A percentile compares a stretch with the other conserved stretches of the same genome.
phyloP scores from a whole-genome alignment of 2,113 vertebrate species.

The Delphinapterus leucas region DNA sequence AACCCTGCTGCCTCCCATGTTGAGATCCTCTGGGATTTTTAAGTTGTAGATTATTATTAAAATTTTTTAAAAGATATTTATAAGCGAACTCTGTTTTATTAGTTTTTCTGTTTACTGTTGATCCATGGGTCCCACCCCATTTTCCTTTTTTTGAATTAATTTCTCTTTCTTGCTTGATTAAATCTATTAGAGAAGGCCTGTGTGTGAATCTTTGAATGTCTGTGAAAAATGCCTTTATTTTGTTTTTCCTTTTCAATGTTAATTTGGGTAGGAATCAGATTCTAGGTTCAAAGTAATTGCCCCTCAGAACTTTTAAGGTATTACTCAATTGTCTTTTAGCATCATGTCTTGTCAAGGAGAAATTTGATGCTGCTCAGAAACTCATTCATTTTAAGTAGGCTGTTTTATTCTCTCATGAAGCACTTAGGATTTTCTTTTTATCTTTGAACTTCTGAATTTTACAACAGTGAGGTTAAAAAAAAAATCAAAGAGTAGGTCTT shows the following conservation, averaged over 20 bases:
- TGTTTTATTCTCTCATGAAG: neutral
- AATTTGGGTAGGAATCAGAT: neutral
- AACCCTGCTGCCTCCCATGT: fast-evolving
- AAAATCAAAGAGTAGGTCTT: neutral
- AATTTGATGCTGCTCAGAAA: neutral
- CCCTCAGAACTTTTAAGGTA: neutral
- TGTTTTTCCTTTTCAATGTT: neutral
- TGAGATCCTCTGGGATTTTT: neutral
- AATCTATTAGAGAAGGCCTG: neutral
- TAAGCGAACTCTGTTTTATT: neutral
- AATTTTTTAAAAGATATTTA: neutral
- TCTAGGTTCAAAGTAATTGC: neutral
- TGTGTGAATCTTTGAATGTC: neutral
- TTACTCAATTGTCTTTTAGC: neutral
- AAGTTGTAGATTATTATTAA: neutral
- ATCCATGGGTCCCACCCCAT: neutral
- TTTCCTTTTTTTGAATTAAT: neutral
- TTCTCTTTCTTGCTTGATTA: neutral
- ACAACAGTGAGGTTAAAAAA: neutral
- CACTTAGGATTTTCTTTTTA: neutral
- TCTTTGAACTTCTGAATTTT: neutral
- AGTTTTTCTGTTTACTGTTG: neutral
- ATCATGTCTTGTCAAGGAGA: neutral
- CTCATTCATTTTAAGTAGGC: neutral
- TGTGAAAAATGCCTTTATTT: neutral